Evolutionary conservation across 2,797 vertebrate genomes (phyloP).

Genomic region (Gorsachius magnificus): DNA sequence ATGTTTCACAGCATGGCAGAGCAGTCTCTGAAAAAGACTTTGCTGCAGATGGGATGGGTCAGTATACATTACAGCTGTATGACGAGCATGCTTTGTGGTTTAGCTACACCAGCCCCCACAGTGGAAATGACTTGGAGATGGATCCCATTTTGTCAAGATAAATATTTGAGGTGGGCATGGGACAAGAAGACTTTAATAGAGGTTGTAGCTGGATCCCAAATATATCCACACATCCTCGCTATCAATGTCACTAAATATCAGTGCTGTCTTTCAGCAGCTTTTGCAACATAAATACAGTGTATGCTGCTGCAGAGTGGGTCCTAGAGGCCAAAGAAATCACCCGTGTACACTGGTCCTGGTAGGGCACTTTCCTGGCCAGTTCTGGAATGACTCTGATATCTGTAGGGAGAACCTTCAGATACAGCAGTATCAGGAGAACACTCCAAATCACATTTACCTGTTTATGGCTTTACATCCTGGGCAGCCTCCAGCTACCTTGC

Average conservation of each 20-base stretch:
- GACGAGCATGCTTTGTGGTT: not conserved
- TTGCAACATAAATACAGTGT: not conserved
- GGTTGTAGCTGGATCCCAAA: not conserved
- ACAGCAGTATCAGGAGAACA: not conserved
- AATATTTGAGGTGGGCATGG: not conserved
- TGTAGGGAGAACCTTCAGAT: not conserved
- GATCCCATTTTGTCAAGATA: not conserved
- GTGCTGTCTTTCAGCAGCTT: not conserved
- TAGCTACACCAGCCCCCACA: not conserved
- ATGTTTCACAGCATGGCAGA: not conserved
- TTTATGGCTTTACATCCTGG: not conserved
- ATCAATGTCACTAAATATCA: not conserved
- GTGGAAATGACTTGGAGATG: not conserved
- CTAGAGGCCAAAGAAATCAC: not conserved
- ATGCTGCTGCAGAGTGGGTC: not conserved
- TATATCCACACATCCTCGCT: not conserved
- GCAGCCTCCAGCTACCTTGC: not conserved
- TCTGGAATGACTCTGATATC: not conserved
- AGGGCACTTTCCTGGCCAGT: not conserved
- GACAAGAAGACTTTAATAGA: not conserved
- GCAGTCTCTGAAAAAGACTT: not conserved
- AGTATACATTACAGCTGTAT: not conserved
- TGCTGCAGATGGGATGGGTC: not conserved
- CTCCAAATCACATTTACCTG: not conserved
- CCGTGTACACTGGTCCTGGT: not conserved